Conservation (phyloP, 2,888 invertebrate species). For the Rhaphigaster nebulosa region DNA sequence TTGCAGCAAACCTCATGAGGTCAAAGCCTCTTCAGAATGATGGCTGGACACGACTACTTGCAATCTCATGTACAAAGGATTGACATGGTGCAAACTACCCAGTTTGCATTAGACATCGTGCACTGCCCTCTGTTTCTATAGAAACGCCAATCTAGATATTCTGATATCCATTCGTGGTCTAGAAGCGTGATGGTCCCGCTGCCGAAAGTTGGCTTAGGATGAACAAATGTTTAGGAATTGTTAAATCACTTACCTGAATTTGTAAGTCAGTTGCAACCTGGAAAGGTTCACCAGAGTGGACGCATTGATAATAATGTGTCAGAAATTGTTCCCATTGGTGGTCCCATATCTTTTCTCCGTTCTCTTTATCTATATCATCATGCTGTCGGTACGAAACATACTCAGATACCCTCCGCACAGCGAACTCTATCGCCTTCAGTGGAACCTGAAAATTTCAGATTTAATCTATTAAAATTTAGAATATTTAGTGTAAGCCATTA, state of each 20-base stretch:
- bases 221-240: too few species aligned
- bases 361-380: slow-evolving; percentile 73
- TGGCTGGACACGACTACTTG: too few species aligned
- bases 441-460: slow-evolving; percentile 73
- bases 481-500: not conserved
- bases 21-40: too few species aligned
- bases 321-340: slow-evolving; percentile 91
- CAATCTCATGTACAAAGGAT: too few species aligned
- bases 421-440: slow-evolving; percentile 83
- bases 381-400: slow-evolving; percentile 82
- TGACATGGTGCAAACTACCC: too few species aligned
- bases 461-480: not conserved
- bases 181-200: too few species aligned
- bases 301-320: slow-evolving; percentile 66
- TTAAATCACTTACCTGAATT: slow-evolving; percentile 63
- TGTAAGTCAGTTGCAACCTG: slow-evolving; percentile 64
- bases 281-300: slow-evolving; percentile 66
- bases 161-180: too few species aligned
- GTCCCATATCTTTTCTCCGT: slow-evolving; percentile 77
- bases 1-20: too few species aligned
- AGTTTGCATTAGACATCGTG: too few species aligned
- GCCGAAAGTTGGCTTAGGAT: too few species aligned
- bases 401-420: slow-evolving; percentile 83
- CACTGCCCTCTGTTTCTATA: too few species aligned
- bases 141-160: too few species aligned